A percentile compares a stretch with the other conserved stretches of the same genome.
These are phyloP conservation scores for Equus quagga DNA, from an alignment of 2,113 vertebrate species.

Conservation along the genomic window DNA sequence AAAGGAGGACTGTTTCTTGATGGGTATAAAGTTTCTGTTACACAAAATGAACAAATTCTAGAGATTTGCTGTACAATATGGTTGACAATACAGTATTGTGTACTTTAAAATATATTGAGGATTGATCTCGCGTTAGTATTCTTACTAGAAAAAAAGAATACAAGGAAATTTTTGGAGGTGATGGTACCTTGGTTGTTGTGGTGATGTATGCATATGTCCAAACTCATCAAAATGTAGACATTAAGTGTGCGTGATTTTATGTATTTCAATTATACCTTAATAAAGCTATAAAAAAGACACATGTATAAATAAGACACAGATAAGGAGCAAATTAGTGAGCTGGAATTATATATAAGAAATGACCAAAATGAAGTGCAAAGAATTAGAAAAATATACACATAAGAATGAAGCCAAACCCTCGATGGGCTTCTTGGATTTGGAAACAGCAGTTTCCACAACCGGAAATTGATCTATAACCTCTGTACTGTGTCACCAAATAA, in stretches of 20 bases:
- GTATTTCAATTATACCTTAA: background rate
- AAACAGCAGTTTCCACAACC: background rate
- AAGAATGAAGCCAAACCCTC: background rate
- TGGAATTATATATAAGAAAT: background rate
- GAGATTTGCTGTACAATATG: background rate
- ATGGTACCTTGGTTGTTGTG: background rate
- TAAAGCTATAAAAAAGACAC: background rate
- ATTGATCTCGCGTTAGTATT: background rate
- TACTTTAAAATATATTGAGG: background rate
- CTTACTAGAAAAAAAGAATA: background rate
- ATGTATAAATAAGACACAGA: background rate
- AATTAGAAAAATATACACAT: background rate
- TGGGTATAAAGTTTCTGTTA: background rate
- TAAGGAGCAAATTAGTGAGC: background rate
- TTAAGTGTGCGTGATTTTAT: background rate
- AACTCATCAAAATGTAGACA: background rate
- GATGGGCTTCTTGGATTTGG: background rate
- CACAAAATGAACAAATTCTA: background rate
- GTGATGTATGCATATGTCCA: background rate
- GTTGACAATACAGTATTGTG: background rate
- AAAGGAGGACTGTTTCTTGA: background rate
- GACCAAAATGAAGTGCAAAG: background rate
- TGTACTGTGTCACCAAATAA: background rate
- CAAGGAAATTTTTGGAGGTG: background rate
- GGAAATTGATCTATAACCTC: background rate